Evolutionary conservation across 2,113 vertebrate genomes (phyloP).

Genomic region (Xiphorhynchus elegans): DNA sequence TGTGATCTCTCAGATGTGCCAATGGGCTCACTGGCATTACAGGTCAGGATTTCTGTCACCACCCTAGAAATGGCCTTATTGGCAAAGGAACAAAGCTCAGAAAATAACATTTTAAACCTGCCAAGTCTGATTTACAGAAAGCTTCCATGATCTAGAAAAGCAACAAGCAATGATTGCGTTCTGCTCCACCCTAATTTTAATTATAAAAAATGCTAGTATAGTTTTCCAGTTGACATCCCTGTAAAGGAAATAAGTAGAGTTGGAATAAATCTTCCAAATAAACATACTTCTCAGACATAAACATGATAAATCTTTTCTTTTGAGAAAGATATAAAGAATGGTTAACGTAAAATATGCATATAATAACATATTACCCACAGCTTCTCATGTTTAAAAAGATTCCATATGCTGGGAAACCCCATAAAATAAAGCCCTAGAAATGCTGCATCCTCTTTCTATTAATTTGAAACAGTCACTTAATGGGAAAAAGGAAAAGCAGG

Average conservation of each 20-base stretch:
- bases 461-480: constrained; percentile 63
- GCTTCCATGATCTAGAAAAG: constrained; percentile 32
- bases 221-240: constrained; percentile 37
- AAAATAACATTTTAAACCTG: constrained; percentile 30
- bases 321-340: constrained; percentile 47
- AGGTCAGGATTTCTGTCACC: constrained; percentile 1
- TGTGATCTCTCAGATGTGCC: not conserved
- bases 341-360: constrained; percentile 69
- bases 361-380: constrained; percentile 63
- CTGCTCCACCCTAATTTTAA: constrained; percentile 56
- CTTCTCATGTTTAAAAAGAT: constrained; percentile 71
- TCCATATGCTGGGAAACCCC: constrained; percentile 66
- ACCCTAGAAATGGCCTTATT: not conserved
- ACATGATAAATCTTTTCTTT: constrained; percentile 62
- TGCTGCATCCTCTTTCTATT: constrained; percentile 67
- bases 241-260: constrained; percentile 30
- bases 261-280: constrained; percentile 51
- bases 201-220: constrained; percentile 42
- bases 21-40: not conserved
- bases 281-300: constrained; percentile 50
- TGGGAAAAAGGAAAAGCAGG: constrained; percentile 9
- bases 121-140: constrained; percentile 51
- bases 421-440: constrained; percentile 62
- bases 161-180: constrained; percentile 23
- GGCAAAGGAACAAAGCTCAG: constrained; percentile 15